A percentile compares a stretch with the other conserved stretches of the same genome.
Evolutionary conservation across 2,113 vertebrate genomes (phyloP).

Genomic region (Arothron firmamentum): DNA sequence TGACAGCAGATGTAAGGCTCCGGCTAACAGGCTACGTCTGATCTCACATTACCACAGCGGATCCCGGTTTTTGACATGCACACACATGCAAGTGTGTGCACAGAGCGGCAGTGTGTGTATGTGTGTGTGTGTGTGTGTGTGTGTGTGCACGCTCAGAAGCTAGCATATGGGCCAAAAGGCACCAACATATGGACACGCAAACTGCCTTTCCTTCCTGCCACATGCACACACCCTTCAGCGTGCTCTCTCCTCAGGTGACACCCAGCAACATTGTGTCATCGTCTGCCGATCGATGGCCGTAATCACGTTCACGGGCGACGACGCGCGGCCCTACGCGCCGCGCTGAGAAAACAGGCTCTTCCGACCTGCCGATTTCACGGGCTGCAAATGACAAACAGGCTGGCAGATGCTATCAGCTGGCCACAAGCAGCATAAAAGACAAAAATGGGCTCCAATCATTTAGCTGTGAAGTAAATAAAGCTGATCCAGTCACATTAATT

Average conservation of each 20-base stretch:
- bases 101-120: too few species aligned
- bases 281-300: constrained; percentile 59
- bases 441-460: constrained; percentile 1
- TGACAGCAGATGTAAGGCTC: constrained; percentile 70
- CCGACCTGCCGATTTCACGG: constrained; percentile 18
- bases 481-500: too few species aligned
- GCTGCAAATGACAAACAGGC: constrained; percentile 24
- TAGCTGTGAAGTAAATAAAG: constrained; percentile 24
- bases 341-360: constrained; percentile 5
- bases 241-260: constrained; percentile 55
- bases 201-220: background rate
- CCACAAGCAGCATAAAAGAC: constrained; percentile 4
- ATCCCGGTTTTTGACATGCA: background rate
- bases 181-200: constrained; percentile 33
- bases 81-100: background rate
- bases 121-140: too few species aligned
- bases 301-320: constrained; percentile 60
- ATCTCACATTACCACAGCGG: constrained; percentile 66
- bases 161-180: constrained; percentile 33
- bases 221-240: background rate
- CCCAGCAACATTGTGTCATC: constrained; percentile 50
- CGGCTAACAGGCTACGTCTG: constrained; percentile 66
- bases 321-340: background rate
- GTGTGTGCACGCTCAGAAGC: background rate
- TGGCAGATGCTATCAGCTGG: constrained; percentile 15